A percentile compares a stretch with the other conserved stretches of the same genome.
phyloP scores from a whole-genome alignment of 2,888 invertebrate species.

The Heteropelma amictum region DNA sequence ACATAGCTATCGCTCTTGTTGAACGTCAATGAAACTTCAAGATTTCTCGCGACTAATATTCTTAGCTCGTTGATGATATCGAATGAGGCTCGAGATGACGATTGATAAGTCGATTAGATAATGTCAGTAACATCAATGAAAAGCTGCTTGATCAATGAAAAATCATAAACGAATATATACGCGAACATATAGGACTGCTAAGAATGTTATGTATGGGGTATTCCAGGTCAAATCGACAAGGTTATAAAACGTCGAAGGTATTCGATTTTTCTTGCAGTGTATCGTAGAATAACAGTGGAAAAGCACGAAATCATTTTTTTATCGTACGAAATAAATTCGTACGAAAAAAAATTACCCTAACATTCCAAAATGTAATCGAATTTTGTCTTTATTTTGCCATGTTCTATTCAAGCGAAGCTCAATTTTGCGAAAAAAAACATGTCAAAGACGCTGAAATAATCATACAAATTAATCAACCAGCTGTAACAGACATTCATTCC shows the following conservation, averaged over 20 bases:
- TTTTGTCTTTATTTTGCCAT: no score
- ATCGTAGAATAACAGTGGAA: no score
- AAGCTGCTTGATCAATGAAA: slow-evolving; percentile 44
- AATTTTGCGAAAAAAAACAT: no score
- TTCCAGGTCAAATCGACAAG: neutral
- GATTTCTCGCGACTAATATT: neutral
- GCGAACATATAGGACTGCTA: neutral
- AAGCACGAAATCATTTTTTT: no score
- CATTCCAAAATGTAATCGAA: no score
- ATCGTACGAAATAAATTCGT: no score
- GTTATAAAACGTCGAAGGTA: neutral
- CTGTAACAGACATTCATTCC: no score
- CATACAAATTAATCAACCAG: no score
- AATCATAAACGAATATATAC: slow-evolving; percentile 3
- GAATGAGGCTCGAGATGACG: slow-evolving; percentile 31
- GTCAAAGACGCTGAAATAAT: no score
- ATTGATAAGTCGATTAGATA: slow-evolving; percentile 56
- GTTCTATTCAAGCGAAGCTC: no score
- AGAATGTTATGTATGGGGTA: neutral
- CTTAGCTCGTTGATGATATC: slow-evolving; percentile 15
- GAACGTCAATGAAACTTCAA: neutral
- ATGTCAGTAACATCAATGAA: slow-evolving; percentile 52
- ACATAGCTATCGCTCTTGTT: neutral
- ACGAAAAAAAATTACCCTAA: no score
- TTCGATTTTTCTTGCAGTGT: no score